Evolutionary conservation across 1,140 invertebrate genomes (phyloP).

Genomic region (Drosophila leontia): DNA sequence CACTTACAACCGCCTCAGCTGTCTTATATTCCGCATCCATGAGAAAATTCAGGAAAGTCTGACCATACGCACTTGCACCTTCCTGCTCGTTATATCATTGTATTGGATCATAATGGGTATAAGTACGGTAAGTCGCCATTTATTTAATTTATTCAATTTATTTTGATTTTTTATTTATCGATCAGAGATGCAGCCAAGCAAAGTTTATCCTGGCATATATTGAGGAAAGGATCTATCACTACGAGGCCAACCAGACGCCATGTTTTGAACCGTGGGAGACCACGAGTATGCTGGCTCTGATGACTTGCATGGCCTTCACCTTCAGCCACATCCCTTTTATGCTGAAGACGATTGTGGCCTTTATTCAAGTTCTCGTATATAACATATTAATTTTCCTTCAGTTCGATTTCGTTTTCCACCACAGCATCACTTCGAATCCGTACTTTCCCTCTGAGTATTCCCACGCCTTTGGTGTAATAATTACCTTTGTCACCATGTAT

Average conservation of each 20-base stretch:
- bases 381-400: slow-evolving; percentile 88
- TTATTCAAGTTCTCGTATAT: slow-evolving; percentile 88
- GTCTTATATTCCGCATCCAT: slow-evolving; percentile 84
- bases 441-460: slow-evolving; percentile 88
- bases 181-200: slow-evolving; percentile 33
- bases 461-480: slow-evolving; percentile 89
- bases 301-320: slow-evolving; percentile 91
- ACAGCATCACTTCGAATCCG: slow-evolving; percentile 88
- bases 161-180: too few relatives aligned
- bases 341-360: slow-evolving; percentile 90
- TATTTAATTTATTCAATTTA: neutral
- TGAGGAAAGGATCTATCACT: slow-evolving; percentile 52
- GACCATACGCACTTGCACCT: slow-evolving; percentile 28
- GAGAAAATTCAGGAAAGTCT: slow-evolving; percentile 50
- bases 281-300: slow-evolving; percentile 91
- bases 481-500: slow-evolving; percentile 90
- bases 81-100: slow-evolving; percentile 84
- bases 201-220: slow-evolving; percentile 23
- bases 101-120: slow-evolving; percentile 88
- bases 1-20: slow-evolving; percentile 86
- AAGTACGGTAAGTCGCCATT: slow-evolving; percentile 86
- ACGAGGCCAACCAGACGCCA: slow-evolving; percentile 11
- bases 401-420: slow-evolving; percentile 86
- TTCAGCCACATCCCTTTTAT: slow-evolving; percentile 94
- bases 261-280: slow-evolving; percentile 90